Conservation (phyloP, 1,140 invertebrate species). For the Philaenus spumarius region DNA sequence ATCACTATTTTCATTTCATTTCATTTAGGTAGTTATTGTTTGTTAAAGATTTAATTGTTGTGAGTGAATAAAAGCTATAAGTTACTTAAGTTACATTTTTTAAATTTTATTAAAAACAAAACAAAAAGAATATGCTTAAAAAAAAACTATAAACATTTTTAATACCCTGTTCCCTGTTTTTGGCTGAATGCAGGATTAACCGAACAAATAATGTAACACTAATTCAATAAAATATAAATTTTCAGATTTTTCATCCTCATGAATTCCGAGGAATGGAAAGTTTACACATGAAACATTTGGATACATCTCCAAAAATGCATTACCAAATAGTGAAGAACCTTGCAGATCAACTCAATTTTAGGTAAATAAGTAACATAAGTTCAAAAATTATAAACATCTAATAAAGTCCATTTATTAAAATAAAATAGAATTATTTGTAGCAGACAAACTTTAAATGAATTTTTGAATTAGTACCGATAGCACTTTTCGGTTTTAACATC, state of each 20-base stretch:
- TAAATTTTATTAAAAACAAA: too few relatives aligned
- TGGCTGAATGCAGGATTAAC: too few relatives aligned
- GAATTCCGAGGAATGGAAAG: background rate
- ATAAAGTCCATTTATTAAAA: background rate
- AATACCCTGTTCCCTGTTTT: too few relatives aligned
- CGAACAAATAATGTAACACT: too few relatives aligned
- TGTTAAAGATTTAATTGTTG: too few relatives aligned
- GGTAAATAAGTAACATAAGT: conserved; percentile 12
- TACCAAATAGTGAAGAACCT: conserved; percentile 15
- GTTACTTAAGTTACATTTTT: too few relatives aligned
- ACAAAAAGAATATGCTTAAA: too few relatives aligned
- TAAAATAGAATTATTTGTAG: background rate
- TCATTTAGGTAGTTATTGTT: too few relatives aligned
- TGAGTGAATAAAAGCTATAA: too few relatives aligned
- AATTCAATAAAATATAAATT: too few relatives aligned
- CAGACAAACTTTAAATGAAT: background rate
- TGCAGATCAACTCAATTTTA: conserved; percentile 21
- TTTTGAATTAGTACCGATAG: background rate
- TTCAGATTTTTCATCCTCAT: conserved; percentile 10
- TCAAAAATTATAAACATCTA: background rate
- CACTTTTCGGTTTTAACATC: background rate
- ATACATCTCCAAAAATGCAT: conserved; percentile 20
- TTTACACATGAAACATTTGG: conserved; percentile 7
- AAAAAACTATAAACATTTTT: too few relatives aligned
- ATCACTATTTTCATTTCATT: too few relatives aligned